phyloP scores from a whole-genome alignment of 2,797 vertebrate genomes.

The Jordanella pulchra region DNA sequence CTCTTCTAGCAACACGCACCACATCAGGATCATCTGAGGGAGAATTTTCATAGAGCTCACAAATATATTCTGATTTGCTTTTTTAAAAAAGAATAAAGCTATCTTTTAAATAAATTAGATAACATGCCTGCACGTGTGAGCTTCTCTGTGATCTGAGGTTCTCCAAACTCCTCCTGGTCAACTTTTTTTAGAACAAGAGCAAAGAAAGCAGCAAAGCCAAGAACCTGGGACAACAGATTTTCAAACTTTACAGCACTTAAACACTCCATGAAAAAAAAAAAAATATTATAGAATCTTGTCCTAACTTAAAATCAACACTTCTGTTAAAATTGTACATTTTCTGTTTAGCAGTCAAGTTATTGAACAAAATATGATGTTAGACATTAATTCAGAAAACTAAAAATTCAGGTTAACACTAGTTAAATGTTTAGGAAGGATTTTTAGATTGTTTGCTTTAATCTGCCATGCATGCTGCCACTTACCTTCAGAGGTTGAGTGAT shows the following conservation, averaged over 20 bases:
- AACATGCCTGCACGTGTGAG: constrained; percentile 79
- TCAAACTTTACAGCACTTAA: constrained; percentile 2
- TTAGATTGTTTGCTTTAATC: neutral
- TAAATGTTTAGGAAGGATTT: neutral
- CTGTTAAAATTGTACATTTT: neutral
- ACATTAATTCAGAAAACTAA: too few species aligned
- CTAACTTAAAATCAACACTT: too few species aligned
- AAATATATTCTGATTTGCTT: neutral
- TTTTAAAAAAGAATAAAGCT: neutral
- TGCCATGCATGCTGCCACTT: constrained; percentile 37
- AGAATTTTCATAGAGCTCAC: neutral
- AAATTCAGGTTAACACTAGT: too few species aligned
- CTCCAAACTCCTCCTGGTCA: constrained; percentile 89
- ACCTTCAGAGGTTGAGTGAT: constrained; percentile 96
- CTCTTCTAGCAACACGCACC: constrained; percentile 78
- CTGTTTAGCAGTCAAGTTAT: neutral
- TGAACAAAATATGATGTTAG: neutral
- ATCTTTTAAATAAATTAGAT: neutral
- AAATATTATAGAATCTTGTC: neutral
- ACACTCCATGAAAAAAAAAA: neutral
- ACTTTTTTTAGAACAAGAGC: constrained; percentile 91
- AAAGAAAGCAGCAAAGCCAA: constrained; percentile 96
- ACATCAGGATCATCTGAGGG: constrained; percentile 78
- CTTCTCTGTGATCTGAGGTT: constrained; percentile 73
- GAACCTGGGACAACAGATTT: constrained; percentile 79